Evolutionary conservation across 2,888 invertebrate genomes (phyloP).

Genomic region (Portevinia maculata): DNA sequence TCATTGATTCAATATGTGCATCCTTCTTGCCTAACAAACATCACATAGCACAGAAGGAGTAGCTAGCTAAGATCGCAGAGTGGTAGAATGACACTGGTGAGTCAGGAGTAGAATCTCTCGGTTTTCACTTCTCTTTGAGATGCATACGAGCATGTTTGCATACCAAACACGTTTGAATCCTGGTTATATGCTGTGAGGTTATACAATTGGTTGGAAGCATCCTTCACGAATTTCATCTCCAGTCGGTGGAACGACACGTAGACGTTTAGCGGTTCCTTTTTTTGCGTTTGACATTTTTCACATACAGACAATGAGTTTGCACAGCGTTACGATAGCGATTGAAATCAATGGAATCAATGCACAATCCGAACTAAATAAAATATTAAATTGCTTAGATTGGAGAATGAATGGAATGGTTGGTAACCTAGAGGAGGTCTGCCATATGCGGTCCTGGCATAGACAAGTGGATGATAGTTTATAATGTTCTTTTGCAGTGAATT

Average conservation of each 20-base stretch:
- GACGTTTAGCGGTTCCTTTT: constrained; percentile 52
- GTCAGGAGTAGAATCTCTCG: not conserved
- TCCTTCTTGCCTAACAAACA: constrained; percentile 65
- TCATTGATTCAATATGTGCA: constrained; percentile 70
- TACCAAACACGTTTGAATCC: constrained; percentile 69
- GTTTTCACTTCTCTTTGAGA: constrained; percentile 32
- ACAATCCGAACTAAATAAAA: constrained; percentile 71
- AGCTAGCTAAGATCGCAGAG: not conserved
- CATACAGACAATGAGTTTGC: constrained; percentile 44
- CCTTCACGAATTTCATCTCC: constrained; percentile 47
- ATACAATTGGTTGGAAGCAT: constrained; percentile 57
- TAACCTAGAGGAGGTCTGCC: constrained; percentile 10
- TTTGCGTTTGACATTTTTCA: constrained; percentile 1
- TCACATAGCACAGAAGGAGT: constrained; percentile 23
- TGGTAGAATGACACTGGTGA: not conserved
- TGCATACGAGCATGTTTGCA: constrained; percentile 73
- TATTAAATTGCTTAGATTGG: constrained; percentile 71
- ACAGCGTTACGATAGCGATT: constrained; percentile 53
- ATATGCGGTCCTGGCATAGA: constrained; percentile 12
- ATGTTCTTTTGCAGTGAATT: not conserved
- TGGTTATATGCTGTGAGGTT: constrained; percentile 50
- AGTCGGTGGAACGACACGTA: constrained; percentile 62
- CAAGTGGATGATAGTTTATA: constrained; percentile 21
- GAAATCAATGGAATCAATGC: constrained; percentile 72
- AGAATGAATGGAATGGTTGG: constrained; percentile 32